Evolutionary conservation across 1,140 invertebrate genomes (phyloP), one percentile per base, ranked within the genome.

Genomic region (Penaeus chinensis): DNA sequence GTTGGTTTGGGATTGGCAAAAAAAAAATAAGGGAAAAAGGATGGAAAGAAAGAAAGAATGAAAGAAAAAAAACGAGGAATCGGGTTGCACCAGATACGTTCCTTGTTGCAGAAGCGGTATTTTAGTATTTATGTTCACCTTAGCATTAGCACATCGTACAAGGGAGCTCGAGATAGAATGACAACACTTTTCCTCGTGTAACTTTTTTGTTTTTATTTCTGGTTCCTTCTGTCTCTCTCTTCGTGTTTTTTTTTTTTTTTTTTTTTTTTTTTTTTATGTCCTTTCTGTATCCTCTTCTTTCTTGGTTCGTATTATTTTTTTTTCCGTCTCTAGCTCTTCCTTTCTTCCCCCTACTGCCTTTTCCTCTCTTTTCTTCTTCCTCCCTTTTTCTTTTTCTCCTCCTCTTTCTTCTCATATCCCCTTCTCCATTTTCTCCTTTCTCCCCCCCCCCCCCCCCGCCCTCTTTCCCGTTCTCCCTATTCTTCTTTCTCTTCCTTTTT

Each of bases 1-100:
- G 8, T 54, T 10, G 47, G 47, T 54, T 54, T 27, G 18, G 3
- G 71, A 32, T 27, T 32, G 71, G 37, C 2, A 76, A n/a, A 82
- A n/a, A 82, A 82, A 60, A 42, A 60, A 82, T 60, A 69, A n/a
- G 42, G 27, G 69, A 60, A 82, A 54, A 82, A 63, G 69, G 63
- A 66, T 27, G 69, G 63, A 69, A n/a, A 42, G 27, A 82, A 60
- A 82, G 62, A 82, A 7, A 65, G 27, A 82, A 54, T 2, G 18
- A 66, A 22, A 65, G 62, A 27, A 5, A 66, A 54, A 65, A 54
- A 66, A 24, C 18, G 62, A 65, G 18, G 66, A 27, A 32, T 19
- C 5, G 4, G 20, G 13, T 60, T 37, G 42, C n/a, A n/a, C 61
- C 20, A 22, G 22, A n/a, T 54, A 61, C n/a, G 16, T 81, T 42